Base-by-base conservation (phyloP, 2,113 vertebrate genomes). In the Gymnarchus niloticus region DNA sequence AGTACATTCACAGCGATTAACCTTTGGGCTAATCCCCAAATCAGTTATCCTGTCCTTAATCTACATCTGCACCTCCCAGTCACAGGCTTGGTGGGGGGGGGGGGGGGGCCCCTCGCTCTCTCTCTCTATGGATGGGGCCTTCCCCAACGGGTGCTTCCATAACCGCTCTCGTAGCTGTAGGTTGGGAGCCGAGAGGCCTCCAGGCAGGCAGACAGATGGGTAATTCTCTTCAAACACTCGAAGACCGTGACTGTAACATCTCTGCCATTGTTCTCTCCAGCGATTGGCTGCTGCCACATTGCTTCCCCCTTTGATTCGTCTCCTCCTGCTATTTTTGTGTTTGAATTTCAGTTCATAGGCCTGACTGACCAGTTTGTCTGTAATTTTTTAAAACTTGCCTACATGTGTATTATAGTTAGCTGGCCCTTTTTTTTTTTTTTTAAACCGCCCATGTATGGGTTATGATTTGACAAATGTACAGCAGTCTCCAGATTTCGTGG, bases 21-120 rank as follows among this genome's bases (percentile, higher is more conserved):
- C 82, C 56, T 83, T 83, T 17, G 17, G 21, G 56, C 56, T 83
- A 46, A 83, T 83, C 82, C 82, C 51, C 82, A 59, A 83, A 57
- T 83, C 82, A 14, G 23, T 83, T 83, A 83, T 21, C 82, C 37
- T 7, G 49, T 46, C 82, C 33, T 83, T 44, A 83, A 56, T 56
- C 82, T 46, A 10, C 82, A 59, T 59, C 37, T 44, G 21, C 52
- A n/a, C 7, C 33, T 57, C 81, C n/a, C n/a, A 17, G 51, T 19
- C 54, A 14, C 25, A 9, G 76, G 46, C n/a, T 48, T 37, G 23
- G 41, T 3, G 46, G 48, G 23, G 44, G 21, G 14, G 44, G 2
- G 1, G 8, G n/a, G 44, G 41, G 25, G 23, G 19, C 44, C 3
- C 77, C 46, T 5, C 44, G n/a, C n/a, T 25, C 23, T 25, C 9